Evolutionary conservation across 2,113 vertebrate genomes (phyloP).

Genomic region (Rattus rattus): DNA sequence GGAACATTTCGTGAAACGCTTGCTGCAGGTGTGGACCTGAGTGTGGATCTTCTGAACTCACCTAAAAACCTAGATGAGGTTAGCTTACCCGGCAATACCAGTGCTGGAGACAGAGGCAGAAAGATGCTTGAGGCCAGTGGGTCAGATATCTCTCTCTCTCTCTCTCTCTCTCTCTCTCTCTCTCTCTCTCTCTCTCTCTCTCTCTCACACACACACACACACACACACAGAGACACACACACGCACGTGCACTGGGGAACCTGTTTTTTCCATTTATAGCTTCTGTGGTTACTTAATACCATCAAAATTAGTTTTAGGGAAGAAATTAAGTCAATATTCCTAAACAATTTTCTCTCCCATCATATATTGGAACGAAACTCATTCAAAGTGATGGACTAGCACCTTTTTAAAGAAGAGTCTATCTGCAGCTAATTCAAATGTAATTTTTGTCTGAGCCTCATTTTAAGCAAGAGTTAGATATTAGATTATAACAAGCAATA

Average conservation of each 20-base stretch:
- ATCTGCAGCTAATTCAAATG: constrained; percentile 37
- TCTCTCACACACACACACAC: no score
- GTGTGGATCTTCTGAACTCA: not conserved
- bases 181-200: no score
- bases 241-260: no score
- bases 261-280: no score
- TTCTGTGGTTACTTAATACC: no score
- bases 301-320: not conserved
- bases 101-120: no score
- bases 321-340: not conserved
- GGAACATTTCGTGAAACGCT: not conserved
- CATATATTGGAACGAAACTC: not conserved
- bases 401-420: not conserved
- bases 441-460: constrained; percentile 39
- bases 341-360: not conserved
- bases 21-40: no score
- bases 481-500: constrained; percentile 22
- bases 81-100: not conserved
- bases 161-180: rapidly evolving
- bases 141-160: no score
- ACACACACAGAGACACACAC: no score
- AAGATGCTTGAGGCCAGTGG: not conserved
- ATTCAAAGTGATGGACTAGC: not conserved
- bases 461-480: constrained; percentile 50
- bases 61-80: not conserved